Evolutionary conservation across 2,888 invertebrate species (phyloP).

Genomic region (Anaspis maculata): DNA sequence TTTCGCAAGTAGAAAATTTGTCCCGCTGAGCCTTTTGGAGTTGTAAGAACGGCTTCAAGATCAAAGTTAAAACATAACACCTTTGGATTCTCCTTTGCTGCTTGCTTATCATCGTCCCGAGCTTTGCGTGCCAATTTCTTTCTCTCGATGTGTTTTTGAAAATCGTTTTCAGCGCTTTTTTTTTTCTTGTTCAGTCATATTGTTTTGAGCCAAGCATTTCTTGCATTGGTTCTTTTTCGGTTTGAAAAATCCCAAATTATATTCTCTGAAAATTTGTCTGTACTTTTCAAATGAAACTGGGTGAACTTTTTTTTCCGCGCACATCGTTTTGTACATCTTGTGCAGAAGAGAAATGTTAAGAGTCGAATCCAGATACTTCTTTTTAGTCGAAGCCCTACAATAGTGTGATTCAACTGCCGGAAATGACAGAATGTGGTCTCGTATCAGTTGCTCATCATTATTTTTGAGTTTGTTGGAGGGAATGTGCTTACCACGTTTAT

Average conservation of each 20-base stretch:
- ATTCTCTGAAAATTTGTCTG: constrained; percentile 14
- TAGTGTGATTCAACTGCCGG: background rate
- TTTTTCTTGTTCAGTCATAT: constrained; percentile 14
- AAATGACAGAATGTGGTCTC: background rate
- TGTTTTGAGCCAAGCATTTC: constrained; percentile 18
- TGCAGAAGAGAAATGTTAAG: constrained; percentile 20
- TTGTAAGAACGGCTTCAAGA: constrained; percentile 24
- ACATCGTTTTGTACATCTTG: constrained; percentile 17
- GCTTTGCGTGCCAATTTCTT: constrained; percentile 14
- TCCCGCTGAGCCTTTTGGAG: constrained; percentile 23
- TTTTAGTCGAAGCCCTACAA: background rate
- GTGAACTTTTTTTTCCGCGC: constrained; percentile 8
- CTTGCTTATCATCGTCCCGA: background rate
- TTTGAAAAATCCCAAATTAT: constrained; percentile 21
- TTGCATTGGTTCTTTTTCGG: constrained; percentile 26
- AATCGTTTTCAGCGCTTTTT: constrained; percentile 7
- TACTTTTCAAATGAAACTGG: constrained; percentile 18
- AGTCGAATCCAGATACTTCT: constrained; percentile 1
- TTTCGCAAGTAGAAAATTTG: constrained; percentile 28
- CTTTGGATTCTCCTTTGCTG: constrained; percentile 9
- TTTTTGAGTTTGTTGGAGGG: background rate
- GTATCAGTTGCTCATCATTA: background rate
- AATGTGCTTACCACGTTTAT: background rate
- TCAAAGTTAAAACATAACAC: constrained; percentile 27
- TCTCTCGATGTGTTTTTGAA: constrained; percentile 17